Base-by-base conservation (phyloP, 2,797 vertebrate genomes). In the Melanotaenia trifasciata region DNA sequence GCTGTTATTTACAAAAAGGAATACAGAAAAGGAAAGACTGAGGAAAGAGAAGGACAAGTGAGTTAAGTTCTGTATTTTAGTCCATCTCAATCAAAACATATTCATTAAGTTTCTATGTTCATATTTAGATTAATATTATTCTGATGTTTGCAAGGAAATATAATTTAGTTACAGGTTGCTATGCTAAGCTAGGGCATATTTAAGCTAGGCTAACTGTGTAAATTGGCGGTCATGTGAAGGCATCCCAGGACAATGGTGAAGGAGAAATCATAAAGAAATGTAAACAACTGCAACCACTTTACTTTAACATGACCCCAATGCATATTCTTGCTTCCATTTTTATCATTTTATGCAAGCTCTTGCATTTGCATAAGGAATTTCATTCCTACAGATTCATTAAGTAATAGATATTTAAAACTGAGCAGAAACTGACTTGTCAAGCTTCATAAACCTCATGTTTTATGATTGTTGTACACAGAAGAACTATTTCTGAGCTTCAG, bases 21-120 rank as follows among this genome's bases (percentile, higher is more conserved):
- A 78, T 68, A 57, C 65, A 65, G 79, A 69, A 68, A 45, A 80
- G 2, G 10, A 33, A 70, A 69, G 33, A 9, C 11, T 43, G 40
- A 40, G 18, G 68, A 26, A 72, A 65, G 57, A 80, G n/a, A 64
- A 43, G 67, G 12, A 72, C 26, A 28, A 32, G 84, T 87, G 68
- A 84, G 82, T 81, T 38, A 40, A 11, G 7, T 47, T 3, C 0
- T 3, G 0, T 53, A 74, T 28, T n/a, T 24, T 2, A 36, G 22
- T 67, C 38, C 18, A 50, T 50, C 20, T 50, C 6, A 20, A 10
- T n/a, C 20, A 6, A 50, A 22, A n/a, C 9, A 50, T 22, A 18
- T 12, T 38, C 20, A 0, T 7, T 5, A 22, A n/a, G 10, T n/a
- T 50, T 22, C n/a, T 9, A 20, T 18, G 20, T 50, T 50, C 5